A percentile compares a stretch with the other conserved stretches of the same genome.
Conservation (phyloP, 1,140 invertebrate species). For the Drosophila willistoni region DNA sequence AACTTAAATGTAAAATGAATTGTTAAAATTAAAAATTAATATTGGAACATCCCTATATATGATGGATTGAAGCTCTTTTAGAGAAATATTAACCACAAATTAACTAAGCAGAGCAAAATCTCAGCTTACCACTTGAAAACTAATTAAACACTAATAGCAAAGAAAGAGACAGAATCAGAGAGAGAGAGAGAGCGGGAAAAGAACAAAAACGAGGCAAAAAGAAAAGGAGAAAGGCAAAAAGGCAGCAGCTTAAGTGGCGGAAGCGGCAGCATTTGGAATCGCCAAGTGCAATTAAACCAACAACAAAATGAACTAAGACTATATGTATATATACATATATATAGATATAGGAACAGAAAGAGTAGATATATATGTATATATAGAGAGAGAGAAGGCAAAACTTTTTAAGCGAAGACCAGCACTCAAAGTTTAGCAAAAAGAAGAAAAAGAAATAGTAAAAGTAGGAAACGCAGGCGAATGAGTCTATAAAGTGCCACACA, state of each 20-base stretch:
- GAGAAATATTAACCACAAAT: slow-evolving; percentile 13
- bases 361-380: slow-evolving; percentile 3
- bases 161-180: slow-evolving; percentile 17
- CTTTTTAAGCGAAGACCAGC: slow-evolving; percentile 66
- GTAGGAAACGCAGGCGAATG: slow-evolving; percentile 71
- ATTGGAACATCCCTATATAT: background rate
- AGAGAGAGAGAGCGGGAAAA: slow-evolving; percentile 25
- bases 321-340: slow-evolving; percentile 28
- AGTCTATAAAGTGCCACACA: slow-evolving; percentile 67
- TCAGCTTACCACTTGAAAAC: slow-evolving; percentile 75
- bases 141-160: slow-evolving; percentile 83
- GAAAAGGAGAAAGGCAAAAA: slow-evolving; percentile 42
- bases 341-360: slow-evolving; percentile 1
- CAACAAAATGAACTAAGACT: slow-evolving; percentile 47
- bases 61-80: background rate
- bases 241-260: slow-evolving; percentile 60
- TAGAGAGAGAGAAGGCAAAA: slow-evolving; percentile 52
- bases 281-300: slow-evolving; percentile 52
- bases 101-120: slow-evolving; percentile 40
- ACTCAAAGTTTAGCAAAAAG: slow-evolving; percentile 30
- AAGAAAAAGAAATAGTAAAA: slow-evolving; percentile 47
- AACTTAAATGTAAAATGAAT: slow-evolving; percentile 55
- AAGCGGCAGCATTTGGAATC: slow-evolving; percentile 23
- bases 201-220: slow-evolving; percentile 2
- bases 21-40: slow-evolving; percentile 52